Base-by-base conservation (phyloP, 2,888 invertebrate genomes). In the Eristalis tenax region DNA sequence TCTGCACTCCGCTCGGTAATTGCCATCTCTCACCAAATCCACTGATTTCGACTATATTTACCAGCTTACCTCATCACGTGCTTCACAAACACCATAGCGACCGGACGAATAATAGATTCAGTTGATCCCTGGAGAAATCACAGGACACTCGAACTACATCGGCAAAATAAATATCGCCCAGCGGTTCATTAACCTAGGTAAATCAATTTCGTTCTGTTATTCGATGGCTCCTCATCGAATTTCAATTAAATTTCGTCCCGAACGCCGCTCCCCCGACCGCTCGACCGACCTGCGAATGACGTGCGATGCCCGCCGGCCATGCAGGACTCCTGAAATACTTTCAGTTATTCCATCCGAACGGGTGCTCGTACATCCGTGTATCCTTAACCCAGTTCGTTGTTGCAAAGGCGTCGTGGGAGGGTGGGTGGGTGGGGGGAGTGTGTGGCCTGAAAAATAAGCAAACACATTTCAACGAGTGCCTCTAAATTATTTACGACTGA, bases 401-500 rank as follows among this genome's bases (percentile, higher is more conserved):
- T 26, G 26, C 26, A 26, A 26, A 26, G 26, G 26, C 3, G 26
- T 1, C 26, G 26, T 3, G 26, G 26, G 26, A 26, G 26, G 2
- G 2, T 26, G 26, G 26, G 2, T 26, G 26, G 26, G 26, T 26
- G 38, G 35, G 35, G 15, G 38, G 32, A 22, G 15, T 35, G 28
- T 26, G 28, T 8, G 13, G 2, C 32, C 13, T 11, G 35, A 40
- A 64, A 65, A 83, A 79, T 65, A 40, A 35, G 59, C 74, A 84
- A 84, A 80, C 80, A 71, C 70, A 84, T 76, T 84, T 66, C 66
- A 40, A 80, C 56, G 75, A 84, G 69, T 66, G 61, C 18, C 15
- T 63, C 40, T 84, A 57, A 84, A 80, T 80, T 80, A 84, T 80
- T 84, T 84, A 84, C 66, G 59, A 40, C n/a, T 61, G 40, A 80